Base-by-base conservation (phyloP, 2,888 invertebrate genomes). In the Eupithecia abbreviata region DNA sequence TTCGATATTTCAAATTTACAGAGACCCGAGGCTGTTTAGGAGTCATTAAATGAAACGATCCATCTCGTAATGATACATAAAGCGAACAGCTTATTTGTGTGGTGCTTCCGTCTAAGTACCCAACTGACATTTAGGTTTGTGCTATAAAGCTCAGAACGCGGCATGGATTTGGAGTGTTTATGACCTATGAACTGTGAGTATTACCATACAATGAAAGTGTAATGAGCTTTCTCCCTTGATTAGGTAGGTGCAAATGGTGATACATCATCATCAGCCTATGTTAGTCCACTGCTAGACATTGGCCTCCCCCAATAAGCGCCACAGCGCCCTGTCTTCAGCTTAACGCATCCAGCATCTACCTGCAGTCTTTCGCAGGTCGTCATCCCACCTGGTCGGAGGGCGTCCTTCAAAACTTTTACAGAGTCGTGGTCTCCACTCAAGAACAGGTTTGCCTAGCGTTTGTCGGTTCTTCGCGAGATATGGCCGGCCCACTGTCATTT, bases 21-120 rank as follows among this genome's bases (percentile, higher is more conserved):
- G 73, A 68, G 71, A 66, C 71, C 71, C 74, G 79, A 77, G 74
- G 79, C 77, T 76, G 79, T 82, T 82, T 79, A 79, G 81, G 72
- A 76, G 75, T 74, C 80, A 79, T 81, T 78, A 82, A 75, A 73
- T 12, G 68, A 58, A 81, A 81, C 82, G 81, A 80, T 78, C 76
- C 81, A 79, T 81, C 77, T 71, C 72, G 73, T 80, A 80, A 82
- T 79, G 78, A 72, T 74, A 77, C 65, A 79, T 81, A 77, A 82
- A 81, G 65, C 47, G 73, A 58, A 80, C 76, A 78, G 81, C 80
- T 81, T 80, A 79, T 82, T 79, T 76, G 80, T 77, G 78, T 43
- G 76, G 68, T 75, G 42, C 76, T 75, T 69, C 71, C 66, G 73
- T 18, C 18, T 49, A 79, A 81, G 75, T 75, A 75, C 72, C 74